These are phyloP conservation scores for Oryctes rhinoceros DNA, from an alignment of 1,140 invertebrate genomes.

Conservation along the genomic window DNA sequence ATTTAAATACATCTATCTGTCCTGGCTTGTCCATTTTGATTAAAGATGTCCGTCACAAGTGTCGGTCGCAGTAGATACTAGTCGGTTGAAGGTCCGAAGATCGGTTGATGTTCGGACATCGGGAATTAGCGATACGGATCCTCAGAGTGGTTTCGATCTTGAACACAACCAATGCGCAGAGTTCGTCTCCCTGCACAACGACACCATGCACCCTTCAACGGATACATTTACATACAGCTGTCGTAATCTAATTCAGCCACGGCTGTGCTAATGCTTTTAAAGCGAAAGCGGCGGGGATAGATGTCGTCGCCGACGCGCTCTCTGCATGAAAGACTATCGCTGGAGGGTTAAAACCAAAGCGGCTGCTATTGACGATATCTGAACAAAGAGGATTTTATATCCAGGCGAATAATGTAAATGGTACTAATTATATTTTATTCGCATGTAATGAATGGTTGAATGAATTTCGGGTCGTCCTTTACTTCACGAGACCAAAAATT, in stretches of 20 bases:
- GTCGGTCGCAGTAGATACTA: slow-evolving; percentile 7
- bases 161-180: background rate
- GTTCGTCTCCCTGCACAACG: background rate
- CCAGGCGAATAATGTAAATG: background rate
- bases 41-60: slow-evolving; percentile 24
- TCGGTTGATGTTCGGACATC: slow-evolving; percentile 13
- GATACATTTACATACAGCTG: slow-evolving; percentile 33
- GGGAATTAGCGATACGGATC: slow-evolving; percentile 15
- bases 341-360: background rate
- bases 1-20: slow-evolving; percentile 8
- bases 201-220: background rate
- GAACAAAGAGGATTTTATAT: slow-evolving; percentile 28
- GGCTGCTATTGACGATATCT: background rate
- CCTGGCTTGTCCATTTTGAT: slow-evolving; percentile 18
- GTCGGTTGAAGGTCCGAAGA: slow-evolving; percentile 2
- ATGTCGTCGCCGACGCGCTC: background rate
- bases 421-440: slow-evolving; percentile 7
- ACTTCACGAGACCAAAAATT: background rate
- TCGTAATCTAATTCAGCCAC: slow-evolving; percentile 26
- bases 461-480: background rate
- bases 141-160: background rate
- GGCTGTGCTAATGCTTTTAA: slow-evolving; percentile 33
- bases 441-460: background rate
- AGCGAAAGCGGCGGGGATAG: background rate
- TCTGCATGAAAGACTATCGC: background rate